These are phyloP conservation scores for Ondatra zibethicus DNA, from an alignment of 2,113 vertebrate species.

Conservation along the genomic window DNA sequence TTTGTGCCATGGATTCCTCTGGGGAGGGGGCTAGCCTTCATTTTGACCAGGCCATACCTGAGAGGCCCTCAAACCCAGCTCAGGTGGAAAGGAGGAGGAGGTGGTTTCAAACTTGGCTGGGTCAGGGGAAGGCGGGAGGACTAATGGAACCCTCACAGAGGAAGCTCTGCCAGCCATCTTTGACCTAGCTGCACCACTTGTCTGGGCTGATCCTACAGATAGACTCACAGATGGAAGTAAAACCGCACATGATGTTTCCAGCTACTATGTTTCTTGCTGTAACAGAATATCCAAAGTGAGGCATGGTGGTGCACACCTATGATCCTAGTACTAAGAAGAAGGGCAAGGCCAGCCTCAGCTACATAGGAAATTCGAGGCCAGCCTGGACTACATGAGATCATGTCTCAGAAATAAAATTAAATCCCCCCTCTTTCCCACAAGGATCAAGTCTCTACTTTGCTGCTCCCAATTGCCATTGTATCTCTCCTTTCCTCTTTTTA, in stretches of 20 bases:
- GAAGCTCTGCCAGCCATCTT: not conserved
- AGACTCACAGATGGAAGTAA: not conserved
- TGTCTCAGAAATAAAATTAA: not conserved
- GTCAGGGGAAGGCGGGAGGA: not conserved
- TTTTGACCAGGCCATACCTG: not conserved
- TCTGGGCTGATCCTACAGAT: not conserved
- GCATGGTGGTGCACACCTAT: not conserved
- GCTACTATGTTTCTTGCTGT: not conserved
- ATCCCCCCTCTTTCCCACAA: not conserved
- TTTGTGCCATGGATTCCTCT: not conserved
- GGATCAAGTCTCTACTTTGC: not conserved
- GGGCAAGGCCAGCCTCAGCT: not conserved
- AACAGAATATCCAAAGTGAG: not conserved
- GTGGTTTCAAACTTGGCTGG: too few species aligned
- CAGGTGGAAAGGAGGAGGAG: not conserved
- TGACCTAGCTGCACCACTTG: not conserved
- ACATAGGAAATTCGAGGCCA: not conserved
- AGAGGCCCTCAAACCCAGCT: not conserved
- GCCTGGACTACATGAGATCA: not conserved
- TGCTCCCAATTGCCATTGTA: not conserved
- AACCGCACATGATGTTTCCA: not conserved
- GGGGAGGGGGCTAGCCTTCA: not conserved
- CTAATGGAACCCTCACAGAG: too few species aligned
- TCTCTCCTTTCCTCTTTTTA: not conserved
- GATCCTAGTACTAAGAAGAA: not conserved